Percentiles rank a stretch among this genome's conserved stretches.
These are phyloP conservation scores for Anser brachyrhynchus DNA, from an alignment of 2,113 vertebrate genomes.

Conservation along the genomic window DNA sequence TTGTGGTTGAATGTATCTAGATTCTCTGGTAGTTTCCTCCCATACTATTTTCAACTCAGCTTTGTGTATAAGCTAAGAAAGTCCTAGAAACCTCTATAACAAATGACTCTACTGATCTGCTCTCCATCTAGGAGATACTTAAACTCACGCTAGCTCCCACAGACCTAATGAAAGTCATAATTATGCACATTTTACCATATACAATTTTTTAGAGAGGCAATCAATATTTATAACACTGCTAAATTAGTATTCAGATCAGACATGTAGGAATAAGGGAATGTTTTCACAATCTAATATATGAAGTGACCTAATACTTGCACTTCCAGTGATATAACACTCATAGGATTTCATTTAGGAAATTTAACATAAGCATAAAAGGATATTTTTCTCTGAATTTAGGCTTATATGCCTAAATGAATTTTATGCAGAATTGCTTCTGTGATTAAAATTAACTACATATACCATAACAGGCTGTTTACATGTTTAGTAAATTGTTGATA, in stretches of 20 bases:
- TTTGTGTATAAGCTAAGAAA: not conserved
- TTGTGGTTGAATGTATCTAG: not conserved
- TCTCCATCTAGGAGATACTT: not conserved
- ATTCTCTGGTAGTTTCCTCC: not conserved
- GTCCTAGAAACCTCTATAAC: not conserved
- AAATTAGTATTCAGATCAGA: not conserved
- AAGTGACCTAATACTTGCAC: not conserved
- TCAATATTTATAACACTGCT: not conserved
- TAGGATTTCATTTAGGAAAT: not conserved
- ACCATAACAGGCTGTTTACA: not conserved
- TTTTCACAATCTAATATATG: not conserved
- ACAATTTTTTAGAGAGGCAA: not conserved
- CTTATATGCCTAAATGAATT: not conserved
- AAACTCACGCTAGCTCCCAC: not conserved
- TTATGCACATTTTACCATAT: not conserved
- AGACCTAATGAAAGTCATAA: not conserved
- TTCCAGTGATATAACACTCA: not conserved
- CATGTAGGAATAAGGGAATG: not conserved
- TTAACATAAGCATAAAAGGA: accelerated
- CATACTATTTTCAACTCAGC: not conserved
- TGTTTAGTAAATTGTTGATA: not conserved
- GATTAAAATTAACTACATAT: not conserved
- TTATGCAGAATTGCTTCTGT: not conserved
- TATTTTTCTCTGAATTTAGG: not conserved
- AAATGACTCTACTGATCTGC: not conserved